Percentiles rank a stretch among this genome's conserved stretches.
These are phyloP conservation scores for Cheilosia vernalis DNA, from an alignment of 2,888 invertebrate genomes.

Conservation along the genomic window DNA sequence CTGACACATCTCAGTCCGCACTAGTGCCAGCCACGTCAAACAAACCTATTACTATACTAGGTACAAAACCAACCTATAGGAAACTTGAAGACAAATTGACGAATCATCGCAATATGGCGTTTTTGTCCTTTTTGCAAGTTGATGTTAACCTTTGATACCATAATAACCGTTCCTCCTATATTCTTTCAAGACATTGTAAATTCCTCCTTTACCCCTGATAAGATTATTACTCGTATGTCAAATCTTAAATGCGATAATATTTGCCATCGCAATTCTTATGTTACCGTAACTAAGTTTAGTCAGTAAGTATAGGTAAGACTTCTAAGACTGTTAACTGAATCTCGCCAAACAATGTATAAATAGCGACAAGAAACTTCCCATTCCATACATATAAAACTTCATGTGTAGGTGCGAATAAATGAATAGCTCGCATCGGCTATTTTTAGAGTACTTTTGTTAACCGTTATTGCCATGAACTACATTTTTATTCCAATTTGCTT, in stretches of 20 bases:
- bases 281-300: background rate
- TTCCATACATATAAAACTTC: background rate
- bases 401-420: slow-evolving; percentile 48
- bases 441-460: slow-evolving; percentile 41
- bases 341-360: slow-evolving; percentile 5
- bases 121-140: background rate
- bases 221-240: slow-evolving; percentile 5
- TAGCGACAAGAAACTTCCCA: background rate
- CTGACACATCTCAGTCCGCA: too few relatives aligned
- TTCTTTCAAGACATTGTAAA: background rate
- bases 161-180: background rate
- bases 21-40: too few relatives aligned
- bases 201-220: background rate
- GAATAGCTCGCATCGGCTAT: slow-evolving; percentile 27
- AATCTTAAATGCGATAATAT: slow-evolving; percentile 4
- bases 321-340: background rate
- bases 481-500: background rate
- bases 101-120: background rate
- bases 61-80: too few relatives aligned
- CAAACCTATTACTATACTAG: too few relatives aligned
- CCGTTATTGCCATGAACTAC: slow-evolving; percentile 32
- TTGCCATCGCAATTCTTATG: background rate
- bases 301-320: background rate
- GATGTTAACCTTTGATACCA: background rate
- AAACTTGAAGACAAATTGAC: too few relatives aligned